Percentiles rank a stretch among this genome's conserved stretches.
These are phyloP conservation scores for Acanthurus lineatus DNA, from an alignment of 2,797 vertebrate species.

Conservation along the genomic window DNA sequence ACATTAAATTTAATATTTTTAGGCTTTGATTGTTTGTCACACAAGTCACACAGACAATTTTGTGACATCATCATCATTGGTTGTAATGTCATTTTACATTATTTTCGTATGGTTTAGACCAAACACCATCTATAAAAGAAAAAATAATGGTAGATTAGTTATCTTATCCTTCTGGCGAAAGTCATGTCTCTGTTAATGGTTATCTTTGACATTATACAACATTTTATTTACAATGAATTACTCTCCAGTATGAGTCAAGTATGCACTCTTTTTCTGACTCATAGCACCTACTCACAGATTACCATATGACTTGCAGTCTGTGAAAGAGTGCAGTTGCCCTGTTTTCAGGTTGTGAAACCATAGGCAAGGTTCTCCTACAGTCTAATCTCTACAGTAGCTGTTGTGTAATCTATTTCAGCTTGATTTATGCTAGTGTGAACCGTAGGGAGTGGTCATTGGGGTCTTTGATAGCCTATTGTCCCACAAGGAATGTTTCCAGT, in stretches of 20 bases:
- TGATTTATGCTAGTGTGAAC: slow-evolving; percentile 54
- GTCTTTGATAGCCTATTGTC: slow-evolving; percentile 81
- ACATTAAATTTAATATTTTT: slow-evolving; percentile 1
- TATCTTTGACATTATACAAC: not conserved
- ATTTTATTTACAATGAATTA: not conserved
- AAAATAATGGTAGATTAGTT: not conserved
- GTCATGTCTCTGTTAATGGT: slow-evolving; percentile 9
- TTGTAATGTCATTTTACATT: not conserved
- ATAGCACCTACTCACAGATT: slow-evolving; percentile 10
- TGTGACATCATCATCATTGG: not conserved
- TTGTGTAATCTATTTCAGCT: slow-evolving; percentile 68
- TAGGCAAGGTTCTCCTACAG: slow-evolving; percentile 7
- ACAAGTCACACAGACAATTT: not conserved
- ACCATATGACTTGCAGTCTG: slow-evolving; percentile 8
- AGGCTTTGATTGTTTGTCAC: not conserved
- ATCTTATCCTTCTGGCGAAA: not conserved
- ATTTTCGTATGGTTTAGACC: not conserved
- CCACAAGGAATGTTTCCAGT: slow-evolving; percentile 77
- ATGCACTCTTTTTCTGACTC: slow-evolving; percentile 25
- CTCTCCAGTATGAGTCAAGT: slow-evolving; percentile 5
- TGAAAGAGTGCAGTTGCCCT: slow-evolving; percentile 25
- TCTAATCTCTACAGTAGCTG: slow-evolving; percentile 29
- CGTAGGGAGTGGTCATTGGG: slow-evolving; percentile 68
- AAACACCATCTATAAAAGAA: not conserved
- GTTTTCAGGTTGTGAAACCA: slow-evolving; percentile 54